phyloP scores from a whole-genome alignment of 2,888 invertebrate species.

The Eilema caniola region DNA sequence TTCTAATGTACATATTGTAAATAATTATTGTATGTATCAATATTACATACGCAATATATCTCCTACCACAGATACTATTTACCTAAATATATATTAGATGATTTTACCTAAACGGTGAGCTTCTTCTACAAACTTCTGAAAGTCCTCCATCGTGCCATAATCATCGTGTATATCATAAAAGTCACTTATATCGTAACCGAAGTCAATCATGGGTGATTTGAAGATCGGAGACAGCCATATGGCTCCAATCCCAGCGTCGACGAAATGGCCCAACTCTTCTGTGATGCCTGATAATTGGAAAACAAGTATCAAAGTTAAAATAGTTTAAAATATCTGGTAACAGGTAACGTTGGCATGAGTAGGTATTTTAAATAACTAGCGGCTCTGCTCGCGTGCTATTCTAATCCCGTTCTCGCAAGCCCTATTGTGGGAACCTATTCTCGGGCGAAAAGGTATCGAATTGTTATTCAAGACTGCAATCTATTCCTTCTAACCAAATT shows the following conservation, averaged over 20 bases:
- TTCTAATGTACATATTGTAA: too few species aligned
- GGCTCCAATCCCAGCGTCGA: slow-evolving; percentile 89
- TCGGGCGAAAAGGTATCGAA: too few species aligned
- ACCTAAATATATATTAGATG: too few species aligned
- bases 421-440: too few species aligned
- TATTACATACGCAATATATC: too few species aligned
- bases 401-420: too few species aligned
- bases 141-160: slow-evolving; percentile 91
- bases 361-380: too few species aligned
- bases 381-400: too few species aligned
- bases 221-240: slow-evolving; percentile 94
- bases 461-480: too few species aligned
- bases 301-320: not conserved
- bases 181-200: slow-evolving; percentile 94
- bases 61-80: too few species aligned
- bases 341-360: not conserved
- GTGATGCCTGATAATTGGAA: slow-evolving; percentile 75
- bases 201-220: slow-evolving; percentile 92
- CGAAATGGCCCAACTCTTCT: slow-evolving; percentile 85
- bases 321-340: not conserved
- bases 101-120: slow-evolving; percentile 83
- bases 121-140: slow-evolving; percentile 83
- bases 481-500: too few species aligned
- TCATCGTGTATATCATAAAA: slow-evolving; percentile 89
- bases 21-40: too few species aligned